phyloP scores from a whole-genome alignment of 35 echinoderm and acorn worm genomes.

The Hemicentrotus pulcherrimus region DNA sequence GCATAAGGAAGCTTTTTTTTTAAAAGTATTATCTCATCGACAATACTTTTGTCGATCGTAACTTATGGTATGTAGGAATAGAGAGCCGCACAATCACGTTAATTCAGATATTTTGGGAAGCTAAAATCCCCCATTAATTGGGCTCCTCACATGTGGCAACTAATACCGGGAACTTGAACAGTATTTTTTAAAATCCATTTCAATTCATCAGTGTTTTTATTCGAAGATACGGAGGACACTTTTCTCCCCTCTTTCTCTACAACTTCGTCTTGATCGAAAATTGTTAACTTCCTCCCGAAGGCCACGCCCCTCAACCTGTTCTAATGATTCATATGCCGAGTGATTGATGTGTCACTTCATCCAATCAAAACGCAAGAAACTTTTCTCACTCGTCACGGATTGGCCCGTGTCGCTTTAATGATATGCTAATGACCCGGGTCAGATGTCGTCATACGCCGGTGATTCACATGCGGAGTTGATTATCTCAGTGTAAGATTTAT shows the following conservation, averaged over 20 bases:
- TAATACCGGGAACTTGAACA: too few species aligned
- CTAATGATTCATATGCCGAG: neutral
- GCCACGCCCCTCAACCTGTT: neutral
- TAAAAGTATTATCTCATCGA: too few species aligned
- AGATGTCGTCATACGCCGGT: constrained; percentile 8
- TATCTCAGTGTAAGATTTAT: neutral
- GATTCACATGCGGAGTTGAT: neutral
- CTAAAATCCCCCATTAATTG: too few species aligned
- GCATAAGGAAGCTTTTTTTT: too few species aligned
- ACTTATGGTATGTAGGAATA: too few species aligned
- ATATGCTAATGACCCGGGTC: constrained; percentile 9
- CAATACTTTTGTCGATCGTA: too few species aligned
- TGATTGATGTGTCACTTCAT: neutral
- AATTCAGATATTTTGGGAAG: too few species aligned
- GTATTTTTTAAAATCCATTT: neutral
- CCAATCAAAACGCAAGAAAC: neutral
- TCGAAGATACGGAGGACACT: neutral
- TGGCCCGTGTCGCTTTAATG: neutral
- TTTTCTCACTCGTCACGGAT: neutral
- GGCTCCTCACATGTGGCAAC: too few species aligned
- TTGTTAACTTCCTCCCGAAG: neutral
- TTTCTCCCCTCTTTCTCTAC: neutral
- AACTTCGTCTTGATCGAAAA: neutral
- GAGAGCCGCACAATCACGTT: too few species aligned
- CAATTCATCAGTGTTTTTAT: neutral